phyloP scores from a whole-genome alignment of 35 echinoderm and acorn worm species.

The Hemicentrotus pulcherrimus region DNA sequence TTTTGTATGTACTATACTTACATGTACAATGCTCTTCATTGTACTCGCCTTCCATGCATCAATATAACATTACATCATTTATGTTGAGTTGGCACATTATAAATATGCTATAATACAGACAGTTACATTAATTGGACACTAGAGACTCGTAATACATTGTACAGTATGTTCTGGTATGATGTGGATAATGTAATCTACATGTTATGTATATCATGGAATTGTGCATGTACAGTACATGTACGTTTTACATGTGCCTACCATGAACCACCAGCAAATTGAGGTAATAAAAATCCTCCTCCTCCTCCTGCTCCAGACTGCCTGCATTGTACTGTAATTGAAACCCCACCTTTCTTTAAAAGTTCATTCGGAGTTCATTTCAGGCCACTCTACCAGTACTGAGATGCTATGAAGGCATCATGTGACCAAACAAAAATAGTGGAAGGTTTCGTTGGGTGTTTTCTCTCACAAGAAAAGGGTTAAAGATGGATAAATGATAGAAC shows the following conservation, averaged over 20 bases:
- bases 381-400: constrained; percentile 19
- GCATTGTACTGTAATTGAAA: constrained; percentile 36
- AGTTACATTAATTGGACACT: too few relatives aligned
- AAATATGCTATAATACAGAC: too few relatives aligned
- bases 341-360: constrained; percentile 26
- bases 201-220: too few relatives aligned
- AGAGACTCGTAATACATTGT: too few relatives aligned
- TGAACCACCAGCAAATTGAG: not conserved
- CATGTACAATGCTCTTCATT: not conserved
- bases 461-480: not conserved
- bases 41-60: too few relatives aligned
- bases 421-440: not conserved
- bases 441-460: not conserved
- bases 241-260: not conserved
- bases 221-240: not conserved
- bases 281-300: constrained; percentile 17
- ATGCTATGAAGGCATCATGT: not conserved
- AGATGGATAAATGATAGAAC: not conserved
- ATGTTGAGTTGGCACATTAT: too few relatives aligned
- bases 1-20: not conserved
- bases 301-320: constrained; percentile 11
- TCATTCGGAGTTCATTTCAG: constrained; percentile 17
- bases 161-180: too few relatives aligned
- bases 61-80: too few relatives aligned
- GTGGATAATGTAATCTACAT: too few relatives aligned